These are phyloP conservation scores for Poecilia latipinna DNA, from an alignment of 2,113 vertebrate genomes.

Conservation along the genomic window DNA sequence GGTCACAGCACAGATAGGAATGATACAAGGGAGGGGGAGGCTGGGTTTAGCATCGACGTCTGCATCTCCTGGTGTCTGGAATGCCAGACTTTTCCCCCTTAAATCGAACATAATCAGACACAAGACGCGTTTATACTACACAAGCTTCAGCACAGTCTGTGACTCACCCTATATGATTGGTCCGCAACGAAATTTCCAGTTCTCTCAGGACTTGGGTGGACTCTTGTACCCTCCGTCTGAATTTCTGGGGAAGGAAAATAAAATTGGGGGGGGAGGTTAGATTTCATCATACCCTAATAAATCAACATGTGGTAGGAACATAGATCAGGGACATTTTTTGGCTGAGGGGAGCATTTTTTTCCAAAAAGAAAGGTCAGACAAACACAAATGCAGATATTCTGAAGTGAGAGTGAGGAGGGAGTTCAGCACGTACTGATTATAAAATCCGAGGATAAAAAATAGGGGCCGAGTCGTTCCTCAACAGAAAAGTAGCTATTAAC, in stretches of 20 bases:
- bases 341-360: conserved; percentile 20
- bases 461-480: conserved; percentile 15
- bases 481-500: conserved; percentile 46
- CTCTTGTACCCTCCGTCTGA: conserved; percentile 96
- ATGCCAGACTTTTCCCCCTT: conserved; percentile 55
- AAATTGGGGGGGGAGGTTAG: conserved; percentile 37
- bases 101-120: conserved; percentile 50
- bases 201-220: conserved; percentile 97
- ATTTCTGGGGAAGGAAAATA: conserved; percentile 84
- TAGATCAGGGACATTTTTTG: conserved; percentile 43
- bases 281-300: conserved; percentile 49
- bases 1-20: conserved; percentile 29
- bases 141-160: conserved; percentile 27
- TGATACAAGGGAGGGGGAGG: conserved; percentile 41
- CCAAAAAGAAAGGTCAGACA: conserved; percentile 37
- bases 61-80: conserved; percentile 63
- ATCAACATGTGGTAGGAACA: conserved; percentile 41
- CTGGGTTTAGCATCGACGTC: conserved; percentile 54
- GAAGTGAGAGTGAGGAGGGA: conserved; percentile 24
- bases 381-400: conserved; percentile 28
- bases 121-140: conserved; percentile 33
- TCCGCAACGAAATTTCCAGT: conserved; percentile 98
- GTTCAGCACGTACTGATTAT: neutral
- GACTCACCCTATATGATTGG: conserved; percentile 97
- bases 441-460: conserved; percentile 1